Base-by-base conservation (phyloP, 2,797 vertebrate genomes). In the Argya squamiceps region DNA sequence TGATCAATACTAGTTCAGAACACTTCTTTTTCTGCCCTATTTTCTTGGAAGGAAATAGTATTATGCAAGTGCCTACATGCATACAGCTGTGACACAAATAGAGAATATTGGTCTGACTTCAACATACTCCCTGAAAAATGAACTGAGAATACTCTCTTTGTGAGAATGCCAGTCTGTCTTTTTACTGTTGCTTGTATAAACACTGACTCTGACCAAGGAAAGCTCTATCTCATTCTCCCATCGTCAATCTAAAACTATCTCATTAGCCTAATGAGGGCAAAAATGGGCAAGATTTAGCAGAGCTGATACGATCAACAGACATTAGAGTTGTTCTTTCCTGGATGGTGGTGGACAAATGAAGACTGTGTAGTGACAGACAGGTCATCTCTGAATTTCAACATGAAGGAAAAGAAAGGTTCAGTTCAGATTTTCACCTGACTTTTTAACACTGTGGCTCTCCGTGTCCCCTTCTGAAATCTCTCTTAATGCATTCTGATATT, bases 191-290 rank as follows among this genome's bases (percentile, higher is more conserved):
- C 92, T 96, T 82, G 36, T 60, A 37, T 75, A 92, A 94, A 92
- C 53, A 79, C 63, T 78, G 36, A 13, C 44, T 93, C 53, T 96
- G 89, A 96, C 90, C 60, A 87, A 84, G 82, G 73, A 95, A 88
- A 58, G 27, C 41, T 32, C 74, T 79, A 69, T 96, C 88, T 96
- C 80, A 67, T 75, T 50, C 30, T 56, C 62, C 30, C 10, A 68
- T 47, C 43, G 32, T 77, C 78, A 88, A 53, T 90, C 78, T 92
- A 73, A 95, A 97, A 92, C 81, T 43, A 89, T 93, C 93, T 98
- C 96, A 97, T 98, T 98, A 97, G 93, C 86, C 86, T 97, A 97
- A 97, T 95, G 96, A 97, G 90, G 84, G 92, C 53, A 84, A 96
- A 97, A 83, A 93, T 89, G 86, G 91, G 59, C 85, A 95, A 97